Evolutionary conservation across 2,888 invertebrate genomes (phyloP).

Genomic region (Acleris emargana): DNA sequence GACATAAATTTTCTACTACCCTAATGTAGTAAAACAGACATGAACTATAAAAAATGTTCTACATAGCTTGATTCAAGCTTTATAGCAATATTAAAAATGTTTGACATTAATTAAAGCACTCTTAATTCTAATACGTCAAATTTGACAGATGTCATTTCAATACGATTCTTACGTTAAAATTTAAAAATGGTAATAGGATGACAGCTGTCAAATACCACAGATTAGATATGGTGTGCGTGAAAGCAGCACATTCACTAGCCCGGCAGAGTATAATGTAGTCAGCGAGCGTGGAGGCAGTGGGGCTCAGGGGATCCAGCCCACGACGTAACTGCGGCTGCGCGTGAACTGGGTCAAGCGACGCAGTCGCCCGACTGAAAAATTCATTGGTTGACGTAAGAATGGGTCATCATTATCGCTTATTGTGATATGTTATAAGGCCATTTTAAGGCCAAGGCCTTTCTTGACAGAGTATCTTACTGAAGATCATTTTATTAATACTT

Average conservation of each 20-base stretch:
- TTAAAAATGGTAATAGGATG: no score
- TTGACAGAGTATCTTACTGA: no score
- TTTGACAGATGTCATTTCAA: no score
- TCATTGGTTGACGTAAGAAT: neutral
- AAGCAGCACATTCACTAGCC: conserved; percentile 9
- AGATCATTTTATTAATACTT: no score
- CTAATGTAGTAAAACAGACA: neutral
- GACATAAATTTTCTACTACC: neutral
- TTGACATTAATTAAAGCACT: no score
- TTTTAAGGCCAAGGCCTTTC: no score
- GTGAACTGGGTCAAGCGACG: conserved; percentile 91
- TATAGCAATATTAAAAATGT: no score
- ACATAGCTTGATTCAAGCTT: neutral
- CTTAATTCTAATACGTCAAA: no score
- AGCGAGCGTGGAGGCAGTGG: conserved; percentile 33
- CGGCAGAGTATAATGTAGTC: conserved; percentile 6
- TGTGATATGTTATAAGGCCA: no score
- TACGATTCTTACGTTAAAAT: no score
- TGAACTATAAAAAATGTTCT: neutral
- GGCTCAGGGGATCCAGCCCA: conserved; percentile 85
- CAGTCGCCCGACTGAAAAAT: conserved; percentile 86
- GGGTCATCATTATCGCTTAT: neutral
- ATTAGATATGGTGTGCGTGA: neutral
- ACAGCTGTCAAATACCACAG: neutral
- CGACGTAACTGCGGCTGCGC: conserved; percentile 90